A percentile compares a stretch with the other conserved stretches of the same genome.
Evolutionary conservation across 37 sponge, comb jelly and placozoan species (phyloP).

Genomic region (Hexactinellida sp.): DNA sequence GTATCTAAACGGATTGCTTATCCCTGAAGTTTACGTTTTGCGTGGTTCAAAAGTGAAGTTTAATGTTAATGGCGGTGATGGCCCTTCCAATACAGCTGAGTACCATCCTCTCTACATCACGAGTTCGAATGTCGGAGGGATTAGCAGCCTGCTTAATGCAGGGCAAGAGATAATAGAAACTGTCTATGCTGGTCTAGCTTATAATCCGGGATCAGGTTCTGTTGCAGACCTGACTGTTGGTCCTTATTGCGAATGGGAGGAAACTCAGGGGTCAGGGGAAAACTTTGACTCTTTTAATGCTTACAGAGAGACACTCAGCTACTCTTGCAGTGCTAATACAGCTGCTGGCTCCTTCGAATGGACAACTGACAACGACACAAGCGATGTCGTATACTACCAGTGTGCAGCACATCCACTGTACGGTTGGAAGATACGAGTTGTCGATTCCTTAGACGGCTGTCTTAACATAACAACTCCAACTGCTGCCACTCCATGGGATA

Average conservation of each 20-base stretch:
- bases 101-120: constrained; percentile 71
- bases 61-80: constrained; percentile 31
- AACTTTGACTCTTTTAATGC: not conserved
- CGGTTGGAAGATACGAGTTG: not conserved
- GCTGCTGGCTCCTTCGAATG: not conserved
- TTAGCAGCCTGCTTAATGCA: not conserved
- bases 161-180: not conserved
- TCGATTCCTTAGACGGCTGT: not conserved
- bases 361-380: not conserved
- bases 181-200: not conserved
- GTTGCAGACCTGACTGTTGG: not conserved
- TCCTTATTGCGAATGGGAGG: not conserved
- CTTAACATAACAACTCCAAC: not conserved
- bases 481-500: not conserved
- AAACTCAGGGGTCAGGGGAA: not conserved
- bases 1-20: constrained; percentile 46
- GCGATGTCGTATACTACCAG: not conserved
- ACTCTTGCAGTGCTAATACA: not conserved
- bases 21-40: constrained; percentile 36
- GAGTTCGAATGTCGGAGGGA: constrained; percentile 27
- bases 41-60: constrained; percentile 48
- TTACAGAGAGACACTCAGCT: not conserved
- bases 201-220: not conserved
- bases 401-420: not conserved
- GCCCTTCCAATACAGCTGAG: not conserved